Conservation (phyloP, 2,888 invertebrate species). For the Iselma pallidipennis region DNA sequence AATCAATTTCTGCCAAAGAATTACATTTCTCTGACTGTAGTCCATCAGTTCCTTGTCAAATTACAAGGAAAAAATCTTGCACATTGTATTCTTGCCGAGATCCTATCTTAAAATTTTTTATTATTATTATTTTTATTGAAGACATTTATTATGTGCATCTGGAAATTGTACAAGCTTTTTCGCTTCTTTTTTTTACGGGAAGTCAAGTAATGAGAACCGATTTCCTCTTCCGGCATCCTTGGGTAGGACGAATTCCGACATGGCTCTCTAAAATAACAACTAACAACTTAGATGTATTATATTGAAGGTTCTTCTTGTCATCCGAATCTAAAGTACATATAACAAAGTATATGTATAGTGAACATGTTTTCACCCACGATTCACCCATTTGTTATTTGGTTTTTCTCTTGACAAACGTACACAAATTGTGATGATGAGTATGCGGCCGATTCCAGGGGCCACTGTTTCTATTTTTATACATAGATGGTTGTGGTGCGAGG, state of each 20-base stretch:
- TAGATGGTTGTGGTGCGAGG: slow-evolving; percentile 33
- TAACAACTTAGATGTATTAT: not conserved
- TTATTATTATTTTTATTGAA: no score
- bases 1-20: not conserved
- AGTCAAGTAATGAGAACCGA: not conserved
- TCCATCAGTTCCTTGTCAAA: not conserved
- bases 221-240: not conserved
- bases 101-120: no score
- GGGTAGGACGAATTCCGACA: not conserved
- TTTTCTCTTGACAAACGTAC: slow-evolving; percentile 27
- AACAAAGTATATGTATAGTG: slow-evolving; percentile 9
- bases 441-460: slow-evolving; percentile 40
- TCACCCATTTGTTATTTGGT: slow-evolving; percentile 24
- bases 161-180: not conserved
- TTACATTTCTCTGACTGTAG: not conserved
- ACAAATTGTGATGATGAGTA: slow-evolving; percentile 32
- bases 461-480: slow-evolving; percentile 38
- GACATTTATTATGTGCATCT: not conserved
- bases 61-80: not conserved
- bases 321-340: not conserved
- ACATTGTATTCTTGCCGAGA: no score
- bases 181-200: not conserved
- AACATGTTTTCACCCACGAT: slow-evolving; percentile 22
- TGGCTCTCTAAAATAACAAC: not conserved
- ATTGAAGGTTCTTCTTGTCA: not conserved